phyloP scores from a whole-genome alignment of 2,113 vertebrate genomes.

The Lamprotornis superbus region DNA sequence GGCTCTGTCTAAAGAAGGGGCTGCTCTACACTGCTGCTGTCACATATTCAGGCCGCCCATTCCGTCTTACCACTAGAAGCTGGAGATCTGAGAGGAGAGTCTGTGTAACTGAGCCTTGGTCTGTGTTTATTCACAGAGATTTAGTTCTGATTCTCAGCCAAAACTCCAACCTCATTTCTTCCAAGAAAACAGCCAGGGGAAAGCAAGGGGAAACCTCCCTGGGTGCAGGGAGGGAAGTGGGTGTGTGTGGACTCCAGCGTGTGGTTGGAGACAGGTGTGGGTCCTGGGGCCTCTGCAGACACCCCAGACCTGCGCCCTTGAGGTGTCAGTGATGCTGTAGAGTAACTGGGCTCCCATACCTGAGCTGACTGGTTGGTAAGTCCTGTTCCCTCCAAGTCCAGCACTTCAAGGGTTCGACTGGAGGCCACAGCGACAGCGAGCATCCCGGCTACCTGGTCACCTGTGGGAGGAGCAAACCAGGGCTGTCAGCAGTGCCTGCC shows the following conservation, averaged over 20 bases:
- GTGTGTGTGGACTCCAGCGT: accelerated
- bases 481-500: background rate
- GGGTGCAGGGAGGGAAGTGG: background rate
- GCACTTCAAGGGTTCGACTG: conserved; percentile 91
- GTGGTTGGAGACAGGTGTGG: background rate
- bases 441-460: conserved; percentile 95
- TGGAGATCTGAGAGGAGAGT: background rate
- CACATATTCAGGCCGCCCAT: background rate
- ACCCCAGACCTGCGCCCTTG: background rate
- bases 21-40: background rate
- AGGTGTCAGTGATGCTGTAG: background rate
- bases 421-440: conserved; percentile 92
- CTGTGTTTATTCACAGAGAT: background rate
- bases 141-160: background rate
- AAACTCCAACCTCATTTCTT: background rate
- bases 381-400: conserved; percentile 94
- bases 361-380: conserved; percentile 94
- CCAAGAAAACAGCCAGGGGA: background rate
- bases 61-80: background rate
- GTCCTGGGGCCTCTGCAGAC: background rate
- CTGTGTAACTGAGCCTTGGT: background rate
- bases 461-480: conserved; percentile 67
- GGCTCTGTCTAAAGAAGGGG: background rate
- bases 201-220: background rate
- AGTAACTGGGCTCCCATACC: conserved; percentile 70